Conservation (phyloP, 2,113 vertebrate species). For the Isichthys henryi region DNA sequence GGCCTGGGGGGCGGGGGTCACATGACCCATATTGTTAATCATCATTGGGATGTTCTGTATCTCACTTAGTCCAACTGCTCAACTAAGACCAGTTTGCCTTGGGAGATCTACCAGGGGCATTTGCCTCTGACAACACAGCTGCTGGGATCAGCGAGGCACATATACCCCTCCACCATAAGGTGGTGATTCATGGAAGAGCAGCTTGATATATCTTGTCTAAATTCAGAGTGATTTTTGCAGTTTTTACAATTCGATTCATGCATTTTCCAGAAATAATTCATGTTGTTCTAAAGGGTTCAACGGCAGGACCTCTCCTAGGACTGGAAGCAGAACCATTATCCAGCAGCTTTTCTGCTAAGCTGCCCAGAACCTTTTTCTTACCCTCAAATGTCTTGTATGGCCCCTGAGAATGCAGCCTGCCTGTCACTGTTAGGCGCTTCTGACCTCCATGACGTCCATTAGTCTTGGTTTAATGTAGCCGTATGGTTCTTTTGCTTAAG, state of each 20-base stretch:
- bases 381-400: not conserved
- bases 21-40: not conserved
- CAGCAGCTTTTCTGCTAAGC: not conserved
- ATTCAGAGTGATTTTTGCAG: not conserved
- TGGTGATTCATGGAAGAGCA: not conserved
- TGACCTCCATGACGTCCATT: not conserved
- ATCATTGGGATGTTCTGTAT: not conserved
- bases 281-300: not conserved
- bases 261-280: not conserved
- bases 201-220: not conserved
- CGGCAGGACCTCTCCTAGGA: not conserved
- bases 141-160: not conserved
- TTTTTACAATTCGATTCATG: not conserved
- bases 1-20: not conserved
- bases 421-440: not conserved
- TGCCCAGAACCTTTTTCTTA: not conserved
- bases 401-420: not conserved
- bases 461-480: not conserved
- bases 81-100: not conserved
- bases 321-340: not conserved
- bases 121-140: not conserved
- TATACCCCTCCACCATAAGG: not conserved
- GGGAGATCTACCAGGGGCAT: not conserved
- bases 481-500: not conserved
- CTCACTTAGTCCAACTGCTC: not conserved